Evolutionary conservation across 1,140 invertebrate species (phyloP), one percentile per base, ranked within the genome.

Genomic region (Zaprionus africanus): DNA sequence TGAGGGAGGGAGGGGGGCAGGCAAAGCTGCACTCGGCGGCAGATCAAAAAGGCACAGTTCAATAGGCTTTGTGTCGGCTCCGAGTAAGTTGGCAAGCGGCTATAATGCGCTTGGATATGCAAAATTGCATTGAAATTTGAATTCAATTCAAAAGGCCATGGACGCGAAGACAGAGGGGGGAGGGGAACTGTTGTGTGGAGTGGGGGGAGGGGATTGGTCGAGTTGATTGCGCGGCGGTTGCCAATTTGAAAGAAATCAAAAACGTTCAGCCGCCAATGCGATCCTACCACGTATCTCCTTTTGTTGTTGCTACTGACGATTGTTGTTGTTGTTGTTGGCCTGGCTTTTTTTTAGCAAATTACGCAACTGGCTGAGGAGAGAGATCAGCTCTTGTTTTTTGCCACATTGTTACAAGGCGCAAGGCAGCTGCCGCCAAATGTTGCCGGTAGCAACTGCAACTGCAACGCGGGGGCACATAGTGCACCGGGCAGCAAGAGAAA

Each of bases 121-220:
- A 91, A 91, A 91, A 91, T 91, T 91, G 87, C 83, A 91, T 91
- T 91, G 87, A 91, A 91, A 91, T 91, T 88, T 87, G 88, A 91
- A 91, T 91, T 91, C 83, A 91, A 91, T 91, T 91, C 87, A 87
- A 82, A 79, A 83, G 84, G 61, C 84, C 74, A 62, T 31, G 34
- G 56, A 13, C 19, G 22, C 5, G 7, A 26, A 22, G 22, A 22
- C 22, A 22, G 15, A 22, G 19, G 1, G 49, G 22, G 11, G 46
- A 49, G 46, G 67, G 60, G 22, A 57, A 56, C 53, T 63, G 38
- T 15, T 15, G 43, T 15, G 43, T 15, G 43, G 17, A 41, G 62
- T 53, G 46, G 56, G 67, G 60, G 43, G 54, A 64, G 60, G 76
- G 66, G 62, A 66, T 76, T 78, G 73, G 75, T 11, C 78, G 54